A percentile compares a stretch with the other conserved stretches of the same genome.
phyloP scores from a whole-genome alignment of 1,140 invertebrate species.

The Drosophila quadrilineata region DNA sequence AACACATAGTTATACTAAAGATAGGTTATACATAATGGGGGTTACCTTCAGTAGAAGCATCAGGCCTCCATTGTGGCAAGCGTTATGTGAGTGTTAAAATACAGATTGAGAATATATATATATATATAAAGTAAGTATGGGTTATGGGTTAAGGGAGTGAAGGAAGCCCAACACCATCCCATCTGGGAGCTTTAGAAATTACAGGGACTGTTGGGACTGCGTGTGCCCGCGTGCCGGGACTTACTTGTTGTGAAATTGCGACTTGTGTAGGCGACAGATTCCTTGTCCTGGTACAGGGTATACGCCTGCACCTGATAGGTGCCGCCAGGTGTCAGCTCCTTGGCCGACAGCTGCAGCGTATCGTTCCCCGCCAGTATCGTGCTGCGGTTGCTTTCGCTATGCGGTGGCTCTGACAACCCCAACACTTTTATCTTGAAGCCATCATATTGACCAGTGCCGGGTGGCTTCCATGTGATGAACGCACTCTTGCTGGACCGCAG shows the following conservation, averaged over 20 bases:
- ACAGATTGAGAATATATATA: background rate
- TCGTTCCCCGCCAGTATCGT: constrained; percentile 86
- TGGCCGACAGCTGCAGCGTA: constrained; percentile 86
- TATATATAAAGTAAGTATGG: background rate
- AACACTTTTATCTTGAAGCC: constrained; percentile 89
- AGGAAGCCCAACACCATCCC: too few relatives aligned
- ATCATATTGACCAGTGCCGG: constrained; percentile 88
- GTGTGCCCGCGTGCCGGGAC: constrained; percentile 71
- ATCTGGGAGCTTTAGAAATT: constrained; percentile 51
- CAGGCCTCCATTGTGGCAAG: constrained; percentile 2
- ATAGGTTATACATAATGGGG: constrained; percentile 11
- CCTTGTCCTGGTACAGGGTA: constrained; percentile 93
- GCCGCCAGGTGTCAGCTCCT: constrained; percentile 92
- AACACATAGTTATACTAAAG: too few relatives aligned
- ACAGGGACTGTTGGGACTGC: constrained; percentile 49
- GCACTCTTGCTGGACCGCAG: constrained; percentile 91
- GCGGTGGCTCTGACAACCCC: constrained; percentile 84
- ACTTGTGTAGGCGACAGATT: constrained; percentile 93
- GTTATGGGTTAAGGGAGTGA: too few relatives aligned
- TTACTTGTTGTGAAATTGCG: constrained; percentile 96
- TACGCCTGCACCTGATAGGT: constrained; percentile 95
- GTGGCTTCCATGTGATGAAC: constrained; percentile 91
- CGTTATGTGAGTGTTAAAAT: constrained; percentile 1
- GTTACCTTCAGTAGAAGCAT: constrained; percentile 42
- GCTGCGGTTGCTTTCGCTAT: constrained; percentile 83